A percentile compares a stretch with the other conserved stretches of the same genome.
Conservation (phyloP, 1,140 invertebrate genomes). For the Apis laboriosa region DNA sequence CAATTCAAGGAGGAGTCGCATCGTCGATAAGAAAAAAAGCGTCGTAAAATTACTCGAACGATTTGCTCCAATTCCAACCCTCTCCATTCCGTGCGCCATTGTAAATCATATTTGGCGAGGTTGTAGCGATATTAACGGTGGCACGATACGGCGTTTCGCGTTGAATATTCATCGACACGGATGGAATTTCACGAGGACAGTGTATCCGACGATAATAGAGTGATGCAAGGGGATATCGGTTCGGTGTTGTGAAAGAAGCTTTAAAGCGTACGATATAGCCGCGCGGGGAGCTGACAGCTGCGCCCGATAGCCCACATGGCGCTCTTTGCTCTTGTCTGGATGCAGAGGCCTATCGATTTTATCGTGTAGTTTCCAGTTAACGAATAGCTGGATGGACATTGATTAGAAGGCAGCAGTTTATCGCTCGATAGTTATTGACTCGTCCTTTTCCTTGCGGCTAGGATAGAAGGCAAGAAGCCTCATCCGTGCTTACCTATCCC, state of each 20-base stretch:
- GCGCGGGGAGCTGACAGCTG: constrained; percentile 70
- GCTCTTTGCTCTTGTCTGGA: constrained; percentile 65
- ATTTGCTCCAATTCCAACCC: not conserved
- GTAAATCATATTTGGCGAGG: not conserved
- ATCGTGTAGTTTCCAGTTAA: constrained; percentile 58
- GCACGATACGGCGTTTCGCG: not conserved
- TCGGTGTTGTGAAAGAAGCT: constrained; percentile 47
- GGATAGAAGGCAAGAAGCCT: not conserved
- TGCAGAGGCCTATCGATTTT: constrained; percentile 71
- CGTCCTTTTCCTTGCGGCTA: constrained; percentile 10
- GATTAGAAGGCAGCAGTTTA: constrained; percentile 53
- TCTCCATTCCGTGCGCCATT: too few species aligned
- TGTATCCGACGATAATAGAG: not conserved
- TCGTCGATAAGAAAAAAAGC: not conserved
- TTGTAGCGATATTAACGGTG: not conserved
- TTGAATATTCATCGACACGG: constrained; percentile 37
- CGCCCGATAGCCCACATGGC: constrained; percentile 71
- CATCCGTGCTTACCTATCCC: not conserved
- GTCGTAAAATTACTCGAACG: not conserved
- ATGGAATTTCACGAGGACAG: constrained; percentile 17
- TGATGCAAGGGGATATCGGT: not conserved
- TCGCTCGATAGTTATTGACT: constrained; percentile 51
- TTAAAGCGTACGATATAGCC: constrained; percentile 48
- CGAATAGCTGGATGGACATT: constrained; percentile 34
- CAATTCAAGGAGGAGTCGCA: not conserved